Evolutionary conservation across 2,113 vertebrate species (phyloP).

Genomic region (Illadopsis cleaveri): DNA sequence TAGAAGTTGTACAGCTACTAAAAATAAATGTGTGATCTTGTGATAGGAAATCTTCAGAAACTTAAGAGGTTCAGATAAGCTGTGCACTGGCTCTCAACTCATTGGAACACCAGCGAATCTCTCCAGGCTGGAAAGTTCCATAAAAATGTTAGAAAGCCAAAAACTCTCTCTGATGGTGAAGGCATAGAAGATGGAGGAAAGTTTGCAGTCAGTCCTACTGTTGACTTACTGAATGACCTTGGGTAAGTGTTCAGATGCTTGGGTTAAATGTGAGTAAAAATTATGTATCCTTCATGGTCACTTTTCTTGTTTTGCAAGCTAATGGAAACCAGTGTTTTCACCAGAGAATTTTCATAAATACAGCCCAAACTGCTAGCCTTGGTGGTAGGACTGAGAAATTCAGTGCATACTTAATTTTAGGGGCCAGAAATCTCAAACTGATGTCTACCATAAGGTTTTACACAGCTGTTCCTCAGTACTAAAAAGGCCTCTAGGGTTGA

Average conservation of each 20-base stretch:
- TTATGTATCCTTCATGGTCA: not conserved
- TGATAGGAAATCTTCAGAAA: slow-evolving; percentile 12
- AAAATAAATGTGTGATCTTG: slow-evolving; percentile 11
- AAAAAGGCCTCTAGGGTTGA: not conserved
- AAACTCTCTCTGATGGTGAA: not conserved
- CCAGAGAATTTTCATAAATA: not conserved
- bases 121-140: not conserved
- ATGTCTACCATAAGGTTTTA: accelerated
- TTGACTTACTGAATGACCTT: not conserved
- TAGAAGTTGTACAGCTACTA: slow-evolving; percentile 10
- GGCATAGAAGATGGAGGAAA: not conserved
- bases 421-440: not conserved
- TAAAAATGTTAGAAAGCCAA: not conserved
- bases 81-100: not conserved
- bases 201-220: not conserved
- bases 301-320: not conserved
- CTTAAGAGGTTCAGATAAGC: not conserved
- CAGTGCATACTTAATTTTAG: accelerated
- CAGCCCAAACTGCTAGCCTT: not conserved
- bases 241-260: not conserved
- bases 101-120: not conserved
- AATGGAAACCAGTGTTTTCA: not conserved
- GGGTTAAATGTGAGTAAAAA: not conserved
- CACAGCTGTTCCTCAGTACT: not conserved
- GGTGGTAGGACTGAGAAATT: not conserved